Conservation (phyloP, 2,113 vertebrate genomes). For the Mobula birostris region DNA sequence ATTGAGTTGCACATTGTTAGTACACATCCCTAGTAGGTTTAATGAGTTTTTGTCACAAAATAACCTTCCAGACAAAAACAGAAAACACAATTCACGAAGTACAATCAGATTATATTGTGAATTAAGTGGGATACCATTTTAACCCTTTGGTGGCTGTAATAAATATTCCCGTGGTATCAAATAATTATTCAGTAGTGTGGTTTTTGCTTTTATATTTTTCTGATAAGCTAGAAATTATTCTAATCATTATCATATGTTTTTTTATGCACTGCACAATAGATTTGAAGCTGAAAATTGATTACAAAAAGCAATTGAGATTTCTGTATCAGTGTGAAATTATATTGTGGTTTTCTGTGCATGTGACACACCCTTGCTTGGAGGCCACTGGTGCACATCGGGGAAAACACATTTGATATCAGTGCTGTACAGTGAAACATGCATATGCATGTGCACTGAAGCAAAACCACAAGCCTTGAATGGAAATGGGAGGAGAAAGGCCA, state of each 20-base stretch:
- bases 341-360: too few species aligned
- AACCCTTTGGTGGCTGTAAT: conserved; percentile 1
- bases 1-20: conserved; percentile 85
- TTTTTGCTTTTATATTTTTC: neutral
- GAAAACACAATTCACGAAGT: conserved; percentile 17
- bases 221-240: neutral
- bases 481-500: too few species aligned
- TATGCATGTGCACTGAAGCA: too few species aligned
- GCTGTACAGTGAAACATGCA: too few species aligned
- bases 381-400: too few species aligned
- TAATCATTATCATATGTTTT: neutral
- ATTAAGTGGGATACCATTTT: conserved; percentile 27
- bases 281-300: too few species aligned
- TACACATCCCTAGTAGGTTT: conserved; percentile 29
- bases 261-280: too few species aligned
- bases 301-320: too few species aligned
- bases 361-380: too few species aligned
- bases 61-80: conserved; percentile 36
- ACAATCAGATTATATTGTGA: conserved; percentile 30
- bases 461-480: too few species aligned
- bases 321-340: too few species aligned
- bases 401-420: too few species aligned
- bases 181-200: neutral
- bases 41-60: conserved; percentile 38
- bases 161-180: neutral